Evolutionary conservation across 2,888 invertebrate genomes (phyloP).

Genomic region (Neocrepidodera transversa): DNA sequence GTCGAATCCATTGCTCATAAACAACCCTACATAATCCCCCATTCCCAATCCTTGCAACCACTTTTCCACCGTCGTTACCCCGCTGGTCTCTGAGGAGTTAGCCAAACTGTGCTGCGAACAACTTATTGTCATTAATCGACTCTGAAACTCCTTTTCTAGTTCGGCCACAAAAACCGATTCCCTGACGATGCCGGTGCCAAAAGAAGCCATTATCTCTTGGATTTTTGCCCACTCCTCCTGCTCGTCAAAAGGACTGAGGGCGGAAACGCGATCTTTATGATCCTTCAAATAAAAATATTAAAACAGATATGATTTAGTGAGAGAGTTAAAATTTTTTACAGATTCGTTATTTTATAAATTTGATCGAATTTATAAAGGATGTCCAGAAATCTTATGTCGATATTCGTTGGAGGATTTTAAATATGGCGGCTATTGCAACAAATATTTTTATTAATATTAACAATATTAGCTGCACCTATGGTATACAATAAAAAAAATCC

Average conservation of each 20-base stretch:
- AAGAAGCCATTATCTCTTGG: conserved; percentile 93
- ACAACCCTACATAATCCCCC: conserved; percentile 82
- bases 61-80: conserved; percentile 73
- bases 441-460: too few relatives aligned
- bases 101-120: conserved; percentile 65
- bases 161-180: conserved; percentile 82
- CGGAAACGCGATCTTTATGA: conserved; percentile 63
- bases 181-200: conserved; percentile 82
- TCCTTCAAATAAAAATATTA: conserved; percentile 44
- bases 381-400: too few relatives aligned
- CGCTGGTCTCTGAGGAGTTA: conserved; percentile 56
- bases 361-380: too few relatives aligned
- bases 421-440: too few relatives aligned
- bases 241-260: conserved; percentile 90
- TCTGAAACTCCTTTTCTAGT: conserved; percentile 80
- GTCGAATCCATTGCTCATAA: conserved; percentile 88
- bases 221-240: conserved; percentile 97
- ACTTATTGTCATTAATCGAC: conserved; percentile 72
- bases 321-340: too few relatives aligned
- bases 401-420: too few relatives aligned
- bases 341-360: too few relatives aligned
- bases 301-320: background rate
- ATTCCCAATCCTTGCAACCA: conserved; percentile 82
- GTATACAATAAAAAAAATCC: too few relatives aligned
- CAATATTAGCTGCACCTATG: too few relatives aligned